These are phyloP conservation scores for Morelia viridis DNA, from an alignment of 2,797 vertebrate genomes.

Conservation along the genomic window DNA sequence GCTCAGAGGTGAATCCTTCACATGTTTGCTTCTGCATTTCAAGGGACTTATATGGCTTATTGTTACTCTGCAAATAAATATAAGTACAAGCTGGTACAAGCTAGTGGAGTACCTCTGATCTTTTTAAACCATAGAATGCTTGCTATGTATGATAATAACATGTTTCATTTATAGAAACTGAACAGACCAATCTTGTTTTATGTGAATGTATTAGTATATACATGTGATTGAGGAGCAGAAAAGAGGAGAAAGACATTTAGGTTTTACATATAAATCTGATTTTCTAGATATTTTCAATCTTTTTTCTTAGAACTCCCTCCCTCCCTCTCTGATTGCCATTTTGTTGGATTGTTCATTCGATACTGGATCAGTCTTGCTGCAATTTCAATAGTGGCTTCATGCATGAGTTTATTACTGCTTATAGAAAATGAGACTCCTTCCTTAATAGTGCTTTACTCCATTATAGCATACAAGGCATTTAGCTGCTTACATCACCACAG, in stretches of 20 bases:
- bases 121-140: not conserved
- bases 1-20: not conserved
- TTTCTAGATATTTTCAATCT: not conserved
- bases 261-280: not conserved
- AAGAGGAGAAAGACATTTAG: not conserved
- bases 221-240: not conserved
- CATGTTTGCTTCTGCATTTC: not conserved
- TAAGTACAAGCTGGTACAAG: not conserved
- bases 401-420: slow-evolving; percentile 9
- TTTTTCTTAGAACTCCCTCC: not conserved
- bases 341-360: not conserved
- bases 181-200: not conserved
- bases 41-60: not conserved
- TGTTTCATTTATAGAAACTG: not conserved
- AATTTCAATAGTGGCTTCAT: slow-evolving; percentile 7
- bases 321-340: not conserved
- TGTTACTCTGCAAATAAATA: not conserved
- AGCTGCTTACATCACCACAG: slow-evolving; percentile 12
- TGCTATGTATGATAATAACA: not conserved
- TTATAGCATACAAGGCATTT: slow-evolving; percentile 19
- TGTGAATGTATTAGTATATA: not conserved
- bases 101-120: not conserved
- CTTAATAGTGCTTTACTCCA: slow-evolving; percentile 22
- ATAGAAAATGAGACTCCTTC: slow-evolving; percentile 26
- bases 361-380: not conserved